Evolutionary conservation across 2,888 invertebrate species (phyloP).

Genomic region (Meliscaeva auricollis): DNA sequence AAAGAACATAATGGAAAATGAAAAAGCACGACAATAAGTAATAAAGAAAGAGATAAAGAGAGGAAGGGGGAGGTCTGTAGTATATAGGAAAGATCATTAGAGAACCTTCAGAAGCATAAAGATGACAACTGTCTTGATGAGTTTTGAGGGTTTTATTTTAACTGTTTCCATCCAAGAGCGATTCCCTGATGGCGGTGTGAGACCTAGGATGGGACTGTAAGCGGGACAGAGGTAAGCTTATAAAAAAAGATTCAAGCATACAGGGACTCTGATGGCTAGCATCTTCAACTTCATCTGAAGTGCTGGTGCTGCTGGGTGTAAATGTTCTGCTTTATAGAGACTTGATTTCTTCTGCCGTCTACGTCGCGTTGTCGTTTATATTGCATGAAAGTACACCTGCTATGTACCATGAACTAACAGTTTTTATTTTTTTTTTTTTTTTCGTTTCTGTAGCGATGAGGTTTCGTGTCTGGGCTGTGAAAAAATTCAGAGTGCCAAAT

Average conservation of each 20-base stretch:
- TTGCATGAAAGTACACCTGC: conserved; percentile 50
- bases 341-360: conserved; percentile 27
- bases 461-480: conserved; percentile 31
- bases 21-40: conserved; percentile 20
- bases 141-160: conserved; percentile 61
- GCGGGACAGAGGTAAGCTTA: background rate
- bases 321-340: conserved; percentile 54
- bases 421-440: conserved; percentile 46
- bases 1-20: conserved; percentile 15
- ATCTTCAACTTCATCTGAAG: conserved; percentile 36
- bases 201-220: background rate
- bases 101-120: conserved; percentile 67
- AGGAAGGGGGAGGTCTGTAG: background rate
- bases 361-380: conserved; percentile 9
- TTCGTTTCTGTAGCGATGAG: no score
- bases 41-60: background rate
- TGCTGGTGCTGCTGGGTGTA: conserved; percentile 13
- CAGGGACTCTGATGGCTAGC: conserved; percentile 6
- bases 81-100: conserved; percentile 55
- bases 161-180: conserved; percentile 72
- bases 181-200: conserved; percentile 38
- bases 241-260: conserved; percentile 9
- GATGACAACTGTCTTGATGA: conserved; percentile 73
- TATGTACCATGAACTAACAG: conserved; percentile 41
- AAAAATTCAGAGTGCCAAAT: conserved; percentile 43